Evolutionary conservation across 1,140 invertebrate species (phyloP).

Genomic region (Tetragnatha versicolor): DNA sequence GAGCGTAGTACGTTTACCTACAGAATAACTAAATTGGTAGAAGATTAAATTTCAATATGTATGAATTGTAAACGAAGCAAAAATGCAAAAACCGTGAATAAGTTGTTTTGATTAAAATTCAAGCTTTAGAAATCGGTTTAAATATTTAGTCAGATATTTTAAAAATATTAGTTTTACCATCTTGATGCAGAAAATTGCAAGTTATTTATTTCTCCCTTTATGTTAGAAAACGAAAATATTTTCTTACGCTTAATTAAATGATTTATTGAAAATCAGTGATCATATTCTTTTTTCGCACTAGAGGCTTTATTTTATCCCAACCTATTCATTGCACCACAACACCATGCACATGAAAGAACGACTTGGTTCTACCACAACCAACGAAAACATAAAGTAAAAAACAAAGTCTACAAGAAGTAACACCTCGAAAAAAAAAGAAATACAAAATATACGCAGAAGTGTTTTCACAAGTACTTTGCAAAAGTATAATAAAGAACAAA

Average conservation of each 20-base stretch:
- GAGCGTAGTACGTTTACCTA: too few species aligned
- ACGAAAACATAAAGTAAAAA: neutral
- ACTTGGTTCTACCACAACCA: neutral
- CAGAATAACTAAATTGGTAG: too few species aligned
- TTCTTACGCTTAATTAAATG: neutral
- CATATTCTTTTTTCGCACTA: too few species aligned
- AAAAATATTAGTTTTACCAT: too few species aligned
- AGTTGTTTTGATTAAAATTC: too few species aligned
- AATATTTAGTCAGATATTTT: too few species aligned
- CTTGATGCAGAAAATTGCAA: conserved; percentile 45
- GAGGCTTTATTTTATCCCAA: too few species aligned
- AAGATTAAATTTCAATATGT: too few species aligned
- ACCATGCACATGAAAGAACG: neutral
- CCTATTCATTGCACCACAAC: neutral
- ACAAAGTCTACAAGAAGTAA: neutral
- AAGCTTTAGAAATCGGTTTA: too few species aligned
- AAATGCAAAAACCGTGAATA: too few species aligned
- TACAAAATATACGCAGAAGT: neutral
- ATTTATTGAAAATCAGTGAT: neutral
- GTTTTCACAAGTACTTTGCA: neutral
- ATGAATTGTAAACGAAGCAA: too few species aligned
- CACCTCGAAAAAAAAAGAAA: neutral
- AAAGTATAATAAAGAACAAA: neutral
- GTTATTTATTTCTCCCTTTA: conserved; percentile 31
- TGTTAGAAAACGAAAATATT: neutral